Evolutionary conservation across 2,888 invertebrate genomes (phyloP).

Genomic region (Caprella mutica): DNA sequence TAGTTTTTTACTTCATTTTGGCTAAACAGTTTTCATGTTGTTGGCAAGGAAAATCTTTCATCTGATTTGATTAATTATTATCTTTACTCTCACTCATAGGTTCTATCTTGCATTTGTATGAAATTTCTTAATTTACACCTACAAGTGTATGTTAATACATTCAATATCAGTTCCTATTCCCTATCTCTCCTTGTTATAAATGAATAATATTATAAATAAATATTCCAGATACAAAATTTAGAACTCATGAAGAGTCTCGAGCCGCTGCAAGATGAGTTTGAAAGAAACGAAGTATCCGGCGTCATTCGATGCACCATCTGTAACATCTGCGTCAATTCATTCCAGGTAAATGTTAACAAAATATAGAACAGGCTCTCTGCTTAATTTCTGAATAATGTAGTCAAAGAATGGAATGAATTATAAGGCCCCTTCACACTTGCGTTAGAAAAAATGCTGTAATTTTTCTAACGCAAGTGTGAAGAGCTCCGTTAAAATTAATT

Average conservation of each 20-base stretch:
- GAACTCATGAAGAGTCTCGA: constrained; percentile 28
- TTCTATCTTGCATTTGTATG: background rate
- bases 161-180: background rate
- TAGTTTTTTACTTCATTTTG: constrained; percentile 2
- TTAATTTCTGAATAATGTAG: too few relatives aligned
- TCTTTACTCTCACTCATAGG: background rate
- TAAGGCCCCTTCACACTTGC: too few relatives aligned
- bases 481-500: too few relatives aligned
- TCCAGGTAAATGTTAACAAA: constrained; percentile 9
- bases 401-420: too few relatives aligned
- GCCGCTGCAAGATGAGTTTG: constrained; percentile 26
- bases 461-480: too few relatives aligned
- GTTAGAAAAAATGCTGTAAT: too few relatives aligned
- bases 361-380: too few relatives aligned
- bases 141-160: background rate
- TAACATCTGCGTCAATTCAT: constrained; percentile 37
- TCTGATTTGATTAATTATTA: background rate
- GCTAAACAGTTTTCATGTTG: too few relatives aligned
- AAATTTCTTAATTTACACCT: background rate
- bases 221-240: constrained; percentile 25
- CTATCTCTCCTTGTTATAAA: background rate
- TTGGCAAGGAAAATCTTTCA: too few relatives aligned
- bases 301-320: constrained; percentile 35
- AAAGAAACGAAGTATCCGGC: constrained; percentile 29
- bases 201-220: background rate